Conservation (phyloP, 1,140 invertebrate species). For the Metopolophium dirhodum region DNA sequence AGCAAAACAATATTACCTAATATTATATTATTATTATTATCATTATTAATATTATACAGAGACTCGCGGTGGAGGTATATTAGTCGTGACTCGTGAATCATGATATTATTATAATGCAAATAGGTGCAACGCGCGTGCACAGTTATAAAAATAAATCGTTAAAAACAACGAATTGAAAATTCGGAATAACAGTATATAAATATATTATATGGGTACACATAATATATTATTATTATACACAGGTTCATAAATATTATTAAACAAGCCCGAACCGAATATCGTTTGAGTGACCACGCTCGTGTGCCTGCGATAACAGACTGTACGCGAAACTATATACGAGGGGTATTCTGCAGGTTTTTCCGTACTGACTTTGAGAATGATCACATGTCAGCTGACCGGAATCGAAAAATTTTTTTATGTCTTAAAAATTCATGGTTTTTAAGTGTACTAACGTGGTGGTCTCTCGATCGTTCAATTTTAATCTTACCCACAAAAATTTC, state of each 20-base stretch:
- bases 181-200: not conserved
- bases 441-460: too few relatives aligned
- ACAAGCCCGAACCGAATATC: not conserved
- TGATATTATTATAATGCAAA: not conserved
- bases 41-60: not conserved
- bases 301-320: too few relatives aligned
- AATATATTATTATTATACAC: not conserved
- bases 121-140: not conserved
- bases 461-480: too few relatives aligned
- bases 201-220: not conserved
- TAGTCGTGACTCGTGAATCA: not conserved
- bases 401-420: not conserved
- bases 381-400: too few relatives aligned
- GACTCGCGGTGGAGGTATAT: not conserved
- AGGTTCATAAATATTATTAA: not conserved
- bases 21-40: conserved; percentile 1
- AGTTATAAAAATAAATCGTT: not conserved
- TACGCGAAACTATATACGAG: too few relatives aligned
- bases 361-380: too few relatives aligned
- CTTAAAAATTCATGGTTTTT: too few relatives aligned
- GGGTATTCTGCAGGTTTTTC: not conserved
- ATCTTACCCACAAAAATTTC: too few relatives aligned
- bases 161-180: not conserved
- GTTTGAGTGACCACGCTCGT: too few relatives aligned
- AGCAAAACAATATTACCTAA: conserved; percentile 8